Evolutionary conservation across 2,797 vertebrate species (phyloP).

Genomic region (Periophthalmus magnuspinnatus): DNA sequence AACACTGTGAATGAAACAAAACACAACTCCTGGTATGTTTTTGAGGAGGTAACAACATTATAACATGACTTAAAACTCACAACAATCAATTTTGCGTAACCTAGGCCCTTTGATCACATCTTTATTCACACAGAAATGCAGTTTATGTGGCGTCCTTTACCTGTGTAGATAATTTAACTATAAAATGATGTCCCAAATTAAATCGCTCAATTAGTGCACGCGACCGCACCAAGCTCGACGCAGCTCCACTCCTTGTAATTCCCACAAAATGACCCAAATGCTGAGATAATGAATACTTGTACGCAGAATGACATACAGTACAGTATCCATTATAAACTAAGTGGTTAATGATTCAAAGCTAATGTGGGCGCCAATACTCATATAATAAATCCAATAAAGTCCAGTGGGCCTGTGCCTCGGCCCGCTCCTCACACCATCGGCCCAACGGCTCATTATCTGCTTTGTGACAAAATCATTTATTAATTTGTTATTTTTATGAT

Average conservation of each 20-base stretch:
- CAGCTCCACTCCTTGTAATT: neutral
- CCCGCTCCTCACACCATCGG: slow-evolving; percentile 16
- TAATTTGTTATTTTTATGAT: slow-evolving; percentile 15
- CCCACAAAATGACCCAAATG: slow-evolving; percentile 5
- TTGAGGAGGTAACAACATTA: too few relatives aligned
- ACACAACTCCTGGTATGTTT: too few relatives aligned
- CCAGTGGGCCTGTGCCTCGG: slow-evolving; percentile 2
- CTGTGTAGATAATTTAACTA: too few relatives aligned
- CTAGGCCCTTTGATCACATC: neutral
- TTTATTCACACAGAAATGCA: neutral
- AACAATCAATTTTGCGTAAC: too few relatives aligned
- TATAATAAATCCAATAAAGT: slow-evolving; percentile 30
- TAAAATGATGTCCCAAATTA: too few relatives aligned
- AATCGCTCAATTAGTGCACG: too few relatives aligned
- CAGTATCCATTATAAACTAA: slow-evolving; percentile 6
- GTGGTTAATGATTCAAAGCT: slow-evolving; percentile 20
- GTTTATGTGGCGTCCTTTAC: too few relatives aligned
- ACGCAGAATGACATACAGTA: neutral
- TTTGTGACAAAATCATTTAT: slow-evolving; percentile 26
- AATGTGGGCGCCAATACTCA: slow-evolving; percentile 19
- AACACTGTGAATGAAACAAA: too few relatives aligned
- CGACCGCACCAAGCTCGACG: neutral
- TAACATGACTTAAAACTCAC: too few relatives aligned
- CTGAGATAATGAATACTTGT: slow-evolving; percentile 2
- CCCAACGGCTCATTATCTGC: slow-evolving; percentile 35